A percentile compares a stretch with the other conserved stretches of the same genome.
Conservation (phyloP, 2,113 vertebrate genomes). For the Sceloporus tristichus region DNA sequence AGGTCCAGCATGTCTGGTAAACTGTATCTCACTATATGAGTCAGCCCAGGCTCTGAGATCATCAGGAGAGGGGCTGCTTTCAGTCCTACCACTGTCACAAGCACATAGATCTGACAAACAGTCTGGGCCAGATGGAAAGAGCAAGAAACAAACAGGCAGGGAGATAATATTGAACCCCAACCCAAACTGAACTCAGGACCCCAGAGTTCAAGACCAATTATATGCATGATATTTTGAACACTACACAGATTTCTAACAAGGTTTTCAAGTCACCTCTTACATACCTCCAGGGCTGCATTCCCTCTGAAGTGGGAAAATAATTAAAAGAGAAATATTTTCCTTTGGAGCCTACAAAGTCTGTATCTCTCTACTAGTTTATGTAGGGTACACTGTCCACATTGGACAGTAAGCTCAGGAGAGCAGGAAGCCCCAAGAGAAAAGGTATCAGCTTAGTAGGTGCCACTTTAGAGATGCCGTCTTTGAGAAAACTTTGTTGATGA, state of each 20-base stretch:
- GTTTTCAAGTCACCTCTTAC: too few species aligned
- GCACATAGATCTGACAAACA: neutral
- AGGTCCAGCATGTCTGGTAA: too few species aligned
- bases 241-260: too few species aligned
- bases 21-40: too few species aligned
- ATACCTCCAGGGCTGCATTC: neutral
- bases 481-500: too few species aligned
- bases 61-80: neutral
- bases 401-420: neutral
- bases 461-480: neutral
- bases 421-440: neutral
- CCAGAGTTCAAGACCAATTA: neutral
- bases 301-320: neutral
- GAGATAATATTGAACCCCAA: neutral
- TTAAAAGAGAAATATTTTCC: neutral
- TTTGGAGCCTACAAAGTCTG: neutral
- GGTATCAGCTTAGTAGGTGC: neutral
- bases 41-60: too few species aligned
- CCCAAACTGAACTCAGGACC: neutral
- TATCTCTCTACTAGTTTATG: neutral
- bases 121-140: neutral
- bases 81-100: too few species aligned
- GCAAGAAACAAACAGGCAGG: neutral
- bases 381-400: neutral
- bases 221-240: neutral